Conservation (phyloP, 2,797 vertebrate genomes). For the Acropternis orthonyx region DNA sequence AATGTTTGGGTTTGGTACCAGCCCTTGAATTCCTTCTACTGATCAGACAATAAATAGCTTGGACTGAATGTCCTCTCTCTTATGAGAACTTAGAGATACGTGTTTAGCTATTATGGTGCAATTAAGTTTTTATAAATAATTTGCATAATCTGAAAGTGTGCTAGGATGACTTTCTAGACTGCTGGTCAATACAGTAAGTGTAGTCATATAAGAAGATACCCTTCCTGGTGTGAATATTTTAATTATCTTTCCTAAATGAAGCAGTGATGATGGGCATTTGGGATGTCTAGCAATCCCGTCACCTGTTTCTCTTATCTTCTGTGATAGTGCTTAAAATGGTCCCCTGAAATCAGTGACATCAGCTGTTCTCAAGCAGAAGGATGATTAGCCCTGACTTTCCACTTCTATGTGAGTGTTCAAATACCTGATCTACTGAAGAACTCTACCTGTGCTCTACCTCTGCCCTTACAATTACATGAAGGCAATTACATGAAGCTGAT, state of each 20-base stretch:
- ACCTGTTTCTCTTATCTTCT: neutral
- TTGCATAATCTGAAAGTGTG: neutral
- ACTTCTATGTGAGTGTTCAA: neutral
- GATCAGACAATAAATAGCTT: neutral
- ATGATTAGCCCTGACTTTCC: neutral
- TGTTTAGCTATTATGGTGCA: neutral
- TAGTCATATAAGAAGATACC: neutral
- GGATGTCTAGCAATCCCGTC: neutral
- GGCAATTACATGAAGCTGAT: neutral
- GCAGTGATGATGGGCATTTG: neutral
- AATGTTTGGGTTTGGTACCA: neutral
- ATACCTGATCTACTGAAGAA: neutral
- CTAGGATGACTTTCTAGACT: neutral
- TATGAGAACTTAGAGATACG: neutral
- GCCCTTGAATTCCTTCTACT: neutral
- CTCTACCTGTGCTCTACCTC: neutral
- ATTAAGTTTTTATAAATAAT: conserved; percentile 10
- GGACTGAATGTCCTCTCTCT: neutral
- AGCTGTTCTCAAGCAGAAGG: neutral
- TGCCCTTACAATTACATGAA: neutral
- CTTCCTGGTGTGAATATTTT: neutral
- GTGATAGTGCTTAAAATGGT: neutral
- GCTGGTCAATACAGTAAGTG: neutral
- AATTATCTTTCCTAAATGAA: neutral
- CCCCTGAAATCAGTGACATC: neutral